Conservation (phyloP, 2,888 invertebrate genomes). For the Hyles lineata region DNA sequence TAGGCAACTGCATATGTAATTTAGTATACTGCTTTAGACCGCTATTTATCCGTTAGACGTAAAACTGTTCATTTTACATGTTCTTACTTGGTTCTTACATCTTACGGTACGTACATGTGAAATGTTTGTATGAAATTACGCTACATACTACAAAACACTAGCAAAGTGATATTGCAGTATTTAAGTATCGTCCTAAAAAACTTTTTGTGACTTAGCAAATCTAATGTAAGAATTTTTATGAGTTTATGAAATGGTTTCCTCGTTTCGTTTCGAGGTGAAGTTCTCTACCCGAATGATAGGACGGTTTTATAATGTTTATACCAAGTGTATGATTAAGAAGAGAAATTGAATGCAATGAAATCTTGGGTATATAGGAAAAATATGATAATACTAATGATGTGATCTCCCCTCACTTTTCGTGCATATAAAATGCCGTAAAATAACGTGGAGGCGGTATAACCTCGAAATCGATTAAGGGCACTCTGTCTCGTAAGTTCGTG, state of each 20-base stretch:
- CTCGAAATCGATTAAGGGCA: conserved; percentile 76
- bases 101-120: background rate
- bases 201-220: no score
- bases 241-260: no score
- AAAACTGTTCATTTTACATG: background rate
- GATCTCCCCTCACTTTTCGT: background rate
- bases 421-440: conserved; percentile 20
- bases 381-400: background rate
- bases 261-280: no score
- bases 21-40: conserved; percentile 12
- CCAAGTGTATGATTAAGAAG: background rate
- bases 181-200: no score
- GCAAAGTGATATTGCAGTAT: no score
- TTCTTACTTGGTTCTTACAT: no score
- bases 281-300: no score
- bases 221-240: no score
- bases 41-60: background rate
- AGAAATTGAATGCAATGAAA: background rate
- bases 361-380: background rate
- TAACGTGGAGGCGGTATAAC: conserved; percentile 49
- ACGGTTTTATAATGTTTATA: no score
- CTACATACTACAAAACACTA: no score
- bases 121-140: background rate
- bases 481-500: conserved; percentile 68
- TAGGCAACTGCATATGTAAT: conserved; percentile 7